Conservation (phyloP, 1,140 invertebrate genomes). For the Hestina assimilis region DNA sequence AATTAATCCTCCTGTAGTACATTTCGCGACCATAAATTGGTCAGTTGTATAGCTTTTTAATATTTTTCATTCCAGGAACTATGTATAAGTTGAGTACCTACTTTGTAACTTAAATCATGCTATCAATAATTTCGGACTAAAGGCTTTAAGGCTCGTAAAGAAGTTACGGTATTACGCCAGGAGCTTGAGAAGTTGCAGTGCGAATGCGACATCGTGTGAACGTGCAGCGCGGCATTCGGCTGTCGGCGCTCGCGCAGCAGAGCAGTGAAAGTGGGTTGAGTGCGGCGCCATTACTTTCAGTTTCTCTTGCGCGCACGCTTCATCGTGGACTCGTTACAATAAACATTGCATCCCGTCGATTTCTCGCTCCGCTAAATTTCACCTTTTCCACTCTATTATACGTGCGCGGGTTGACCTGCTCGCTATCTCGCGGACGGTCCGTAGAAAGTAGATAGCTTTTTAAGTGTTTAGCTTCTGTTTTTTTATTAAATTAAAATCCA, state of each 20-base stretch:
- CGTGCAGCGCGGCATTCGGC: background rate
- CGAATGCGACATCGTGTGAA: background rate
- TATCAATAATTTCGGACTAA: too few species aligned
- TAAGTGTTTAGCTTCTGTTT: background rate
- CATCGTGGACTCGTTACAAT: slow-evolving; percentile 70
- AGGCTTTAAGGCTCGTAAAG: too few species aligned
- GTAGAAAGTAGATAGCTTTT: slow-evolving; percentile 48
- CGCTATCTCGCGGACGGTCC: slow-evolving; percentile 29
- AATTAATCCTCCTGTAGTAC: too few species aligned
- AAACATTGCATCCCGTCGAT: slow-evolving; percentile 75
- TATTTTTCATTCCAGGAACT: too few species aligned
- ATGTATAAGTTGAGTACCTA: too few species aligned
- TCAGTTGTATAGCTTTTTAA: too few species aligned
- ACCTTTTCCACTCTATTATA: slow-evolving; percentile 72
- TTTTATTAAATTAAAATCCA: background rate
- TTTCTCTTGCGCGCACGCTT: slow-evolving; percentile 72
- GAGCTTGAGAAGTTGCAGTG: too few species aligned
- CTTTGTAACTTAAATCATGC: too few species aligned
- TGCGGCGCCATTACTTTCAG: slow-evolving; percentile 73
- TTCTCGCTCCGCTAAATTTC: slow-evolving; percentile 76
- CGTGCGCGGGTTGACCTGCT: slow-evolving; percentile 47
- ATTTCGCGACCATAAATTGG: too few species aligned
- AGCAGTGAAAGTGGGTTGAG: slow-evolving; percentile 75
- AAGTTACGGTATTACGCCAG: too few species aligned
- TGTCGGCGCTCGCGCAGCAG: slow-evolving; percentile 39